Evolutionary conservation across 2,113 vertebrate species (phyloP), one percentile per base, ranked within the genome.

Genomic region (Heterotilapia buettikoferi): DNA sequence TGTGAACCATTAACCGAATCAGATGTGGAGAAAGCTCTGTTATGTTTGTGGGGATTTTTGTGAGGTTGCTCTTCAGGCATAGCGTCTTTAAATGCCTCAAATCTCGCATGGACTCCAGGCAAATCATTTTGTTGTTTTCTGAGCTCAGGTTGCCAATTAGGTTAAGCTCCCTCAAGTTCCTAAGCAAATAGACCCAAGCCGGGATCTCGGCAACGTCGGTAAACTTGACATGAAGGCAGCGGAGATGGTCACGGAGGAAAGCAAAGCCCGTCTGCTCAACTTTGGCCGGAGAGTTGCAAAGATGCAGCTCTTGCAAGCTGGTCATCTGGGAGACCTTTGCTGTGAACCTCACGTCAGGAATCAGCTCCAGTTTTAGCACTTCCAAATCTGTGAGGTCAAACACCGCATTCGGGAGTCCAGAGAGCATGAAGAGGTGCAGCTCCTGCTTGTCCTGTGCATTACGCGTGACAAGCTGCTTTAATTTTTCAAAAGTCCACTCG

Each of bases 61-160:
- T 98, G 93, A 99, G 97, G 88, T 99, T 99, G 94, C 98, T 98
- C 92, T 99, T 99, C 89, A 99, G 96, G 0, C 97, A 97, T 76
- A 99, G 96, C 11, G 95, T 96, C 92, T 99, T 99, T 82, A 99
- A 96, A 92, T 98, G 97, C 91, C 96, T 97, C 94, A 99, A 83
- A 82, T 99, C 99, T 84, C 98, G 95, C 89, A 99, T 97, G 82
- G 98, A 99, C 82, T 99, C 99, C 0, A 99, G 96, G 59, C 98
- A 98, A 24, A 99, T 99, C 98, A 99, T 98, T 95, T 99, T 99
- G 95, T 99, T 99, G 81, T 99, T 98, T 94, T 99, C 99, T 3
- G 98, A 98, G 97, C 98, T 99, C 95, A 99, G 95, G 85, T 98
- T 99, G 86, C 99, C 98, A 78, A 97, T 95, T 40, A 99, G 93